Percentiles rank a stretch among this genome's conserved stretches.
Conservation (phyloP, 2,113 vertebrate genomes). For the Mungos mungo region DNA sequence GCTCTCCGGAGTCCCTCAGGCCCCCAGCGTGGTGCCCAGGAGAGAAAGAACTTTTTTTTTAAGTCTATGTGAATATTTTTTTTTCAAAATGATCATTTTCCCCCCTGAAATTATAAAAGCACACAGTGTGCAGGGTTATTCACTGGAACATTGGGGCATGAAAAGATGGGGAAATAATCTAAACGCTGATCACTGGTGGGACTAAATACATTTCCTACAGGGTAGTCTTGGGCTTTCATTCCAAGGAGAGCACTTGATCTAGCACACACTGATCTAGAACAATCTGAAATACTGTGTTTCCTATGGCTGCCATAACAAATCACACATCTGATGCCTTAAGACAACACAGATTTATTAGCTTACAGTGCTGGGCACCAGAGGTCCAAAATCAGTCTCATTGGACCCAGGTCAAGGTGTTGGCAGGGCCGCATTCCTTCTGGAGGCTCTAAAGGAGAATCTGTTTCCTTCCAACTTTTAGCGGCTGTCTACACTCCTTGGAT, state of each 20-base stretch:
- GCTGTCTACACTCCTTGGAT: background rate
- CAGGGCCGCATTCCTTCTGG: background rate
- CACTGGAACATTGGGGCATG: background rate
- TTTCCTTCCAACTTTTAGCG: background rate
- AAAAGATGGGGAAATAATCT: background rate
- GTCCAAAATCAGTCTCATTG: background rate
- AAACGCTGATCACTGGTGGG: background rate
- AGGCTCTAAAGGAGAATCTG: background rate
- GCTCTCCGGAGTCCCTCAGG: background rate
- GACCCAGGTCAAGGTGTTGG: background rate
- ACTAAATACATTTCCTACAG: background rate
- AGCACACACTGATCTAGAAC: accelerated
- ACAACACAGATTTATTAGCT: background rate
- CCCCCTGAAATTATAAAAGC: background rate
- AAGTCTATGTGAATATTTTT: background rate
- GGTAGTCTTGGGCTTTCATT: accelerated
- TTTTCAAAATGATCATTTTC: background rate
- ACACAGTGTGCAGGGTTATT: background rate
- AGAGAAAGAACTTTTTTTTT: background rate
- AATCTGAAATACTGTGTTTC: background rate
- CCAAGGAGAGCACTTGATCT: background rate
- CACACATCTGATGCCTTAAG: background rate
- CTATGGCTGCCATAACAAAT: background rate
- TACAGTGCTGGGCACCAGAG: background rate
- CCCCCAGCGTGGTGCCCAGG: background rate